Percentiles rank a stretch among this genome's conserved stretches.
Evolutionary conservation across 2,797 vertebrate genomes (phyloP).

Genomic region (Fundulus diaphanus): DNA sequence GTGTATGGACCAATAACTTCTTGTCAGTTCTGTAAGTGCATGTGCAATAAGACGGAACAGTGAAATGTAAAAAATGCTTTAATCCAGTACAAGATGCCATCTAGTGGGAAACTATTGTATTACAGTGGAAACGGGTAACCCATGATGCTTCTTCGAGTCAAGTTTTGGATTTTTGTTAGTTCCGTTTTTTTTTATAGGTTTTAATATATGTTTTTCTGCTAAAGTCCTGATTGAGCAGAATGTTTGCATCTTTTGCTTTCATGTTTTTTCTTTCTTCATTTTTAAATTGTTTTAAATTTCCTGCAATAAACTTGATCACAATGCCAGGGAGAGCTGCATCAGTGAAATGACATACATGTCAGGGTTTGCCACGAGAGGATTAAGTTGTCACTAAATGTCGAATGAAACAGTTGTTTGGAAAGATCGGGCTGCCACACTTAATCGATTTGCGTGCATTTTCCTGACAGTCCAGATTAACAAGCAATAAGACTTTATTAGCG

Average conservation of each 20-base stretch:
- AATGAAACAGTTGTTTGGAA: slow-evolving; percentile 63
- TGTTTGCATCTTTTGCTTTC: not conserved
- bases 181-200: not conserved
- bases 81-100: slow-evolving; percentile 57
- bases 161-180: not conserved
- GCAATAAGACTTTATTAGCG: slow-evolving; percentile 73
- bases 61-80: slow-evolving; percentile 15
- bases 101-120: slow-evolving; percentile 57
- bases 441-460: slow-evolving; percentile 65
- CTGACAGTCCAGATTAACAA: slow-evolving; percentile 70
- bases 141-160: slow-evolving; percentile 6
- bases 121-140: slow-evolving; percentile 26
- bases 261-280: slow-evolving; percentile 1
- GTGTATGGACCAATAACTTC: not conserved
- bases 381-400: slow-evolving; percentile 62
- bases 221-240: not conserved
- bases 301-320: slow-evolving; percentile 65
- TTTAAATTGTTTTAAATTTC: slow-evolving; percentile 16
- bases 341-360: slow-evolving; percentile 62
- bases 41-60: slow-evolving; percentile 2
- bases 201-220: slow-evolving; percentile 4
- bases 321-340: slow-evolving; percentile 69
- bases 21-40: not conserved
- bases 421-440: slow-evolving; percentile 61
- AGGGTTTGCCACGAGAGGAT: slow-evolving; percentile 49